These are phyloP conservation scores for Ennomos fuscantarius DNA, from an alignment of 2,888 invertebrate genomes.

Conservation along the genomic window DNA sequence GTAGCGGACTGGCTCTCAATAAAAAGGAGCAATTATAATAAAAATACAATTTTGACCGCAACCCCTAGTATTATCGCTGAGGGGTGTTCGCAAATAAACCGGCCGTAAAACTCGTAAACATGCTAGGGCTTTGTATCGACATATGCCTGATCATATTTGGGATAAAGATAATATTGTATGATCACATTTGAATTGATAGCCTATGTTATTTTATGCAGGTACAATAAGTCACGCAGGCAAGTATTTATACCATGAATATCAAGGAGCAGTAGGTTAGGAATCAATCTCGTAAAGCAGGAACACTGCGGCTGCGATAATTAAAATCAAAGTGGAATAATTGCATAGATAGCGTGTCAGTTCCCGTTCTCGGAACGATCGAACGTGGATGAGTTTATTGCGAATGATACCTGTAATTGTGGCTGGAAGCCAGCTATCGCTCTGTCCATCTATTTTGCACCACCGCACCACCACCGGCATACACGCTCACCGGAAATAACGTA, in stretches of 20 bases:
- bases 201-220: constrained; percentile 9
- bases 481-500: constrained; percentile 71
- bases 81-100: constrained; percentile 80
- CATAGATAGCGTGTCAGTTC: constrained; percentile 39
- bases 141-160: constrained; percentile 53
- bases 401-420: constrained; percentile 80
- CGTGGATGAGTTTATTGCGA: constrained; percentile 73
- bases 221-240: constrained; percentile 4
- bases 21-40: constrained; percentile 81
- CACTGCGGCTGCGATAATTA: background rate
- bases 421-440: constrained; percentile 60
- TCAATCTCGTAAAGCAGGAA: too few relatives aligned
- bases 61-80: constrained; percentile 65
- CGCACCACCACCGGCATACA: constrained; percentile 50
- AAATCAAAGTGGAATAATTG: constrained; percentile 18
- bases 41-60: constrained; percentile 84
- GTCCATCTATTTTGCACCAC: constrained; percentile 70
- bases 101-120: constrained; percentile 67
- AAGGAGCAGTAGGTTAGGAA: background rate
- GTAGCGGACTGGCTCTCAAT: constrained; percentile 69
- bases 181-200: constrained; percentile 25
- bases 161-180: constrained; percentile 32
- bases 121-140: constrained; percentile 55
- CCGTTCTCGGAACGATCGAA: constrained; percentile 47
- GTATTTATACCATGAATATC: background rate